Evolutionary conservation across 2,113 vertebrate genomes (phyloP).

Genomic region (Cercocebus atys): DNA sequence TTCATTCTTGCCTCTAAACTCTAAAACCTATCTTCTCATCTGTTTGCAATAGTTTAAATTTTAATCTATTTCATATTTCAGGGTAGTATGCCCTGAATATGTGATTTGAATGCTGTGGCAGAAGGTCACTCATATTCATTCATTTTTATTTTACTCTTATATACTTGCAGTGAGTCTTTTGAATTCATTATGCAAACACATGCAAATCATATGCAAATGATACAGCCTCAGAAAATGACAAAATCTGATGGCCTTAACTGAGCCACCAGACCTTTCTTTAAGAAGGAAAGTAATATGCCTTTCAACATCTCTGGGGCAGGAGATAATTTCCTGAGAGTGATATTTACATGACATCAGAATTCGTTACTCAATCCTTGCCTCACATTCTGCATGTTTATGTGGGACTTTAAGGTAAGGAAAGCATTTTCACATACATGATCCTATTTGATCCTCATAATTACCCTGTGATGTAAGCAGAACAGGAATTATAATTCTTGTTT

Average conservation of each 20-base stretch:
- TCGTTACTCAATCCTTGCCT: constrained; percentile 8
- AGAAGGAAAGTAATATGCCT: constrained; percentile 58
- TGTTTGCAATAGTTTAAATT: constrained; percentile 79
- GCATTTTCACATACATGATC: neutral
- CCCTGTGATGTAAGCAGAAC: neutral
- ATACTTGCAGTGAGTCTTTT: constrained; percentile 67
- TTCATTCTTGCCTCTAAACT: constrained; percentile 64
- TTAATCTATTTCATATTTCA: constrained; percentile 80
- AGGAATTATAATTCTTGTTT: neutral
- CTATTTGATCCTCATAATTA: constrained; percentile 51
- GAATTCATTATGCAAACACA: constrained; percentile 75
- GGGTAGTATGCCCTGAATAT: constrained; percentile 79
- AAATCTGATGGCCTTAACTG: constrained; percentile 67
- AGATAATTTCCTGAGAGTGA: constrained; percentile 58
- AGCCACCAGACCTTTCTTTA: constrained; percentile 72
- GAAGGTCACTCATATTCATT: constrained; percentile 78
- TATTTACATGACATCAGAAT: constrained; percentile 67
- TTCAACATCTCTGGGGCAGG: constrained; percentile 43
- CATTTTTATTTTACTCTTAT: constrained; percentile 77
- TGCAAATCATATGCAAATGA: constrained; percentile 73
- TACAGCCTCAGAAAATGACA: constrained; percentile 67
- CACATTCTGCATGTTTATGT: constrained; percentile 31
- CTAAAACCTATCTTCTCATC: constrained; percentile 73
- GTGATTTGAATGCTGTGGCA: constrained; percentile 77
- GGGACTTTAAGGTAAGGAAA: constrained; percentile 51